A percentile compares a stretch with the other conserved stretches of the same genome.
These are phyloP conservation scores for Drosophila borealis DNA, from an alignment of 2,888 invertebrate species.

Conservation along the genomic window DNA sequence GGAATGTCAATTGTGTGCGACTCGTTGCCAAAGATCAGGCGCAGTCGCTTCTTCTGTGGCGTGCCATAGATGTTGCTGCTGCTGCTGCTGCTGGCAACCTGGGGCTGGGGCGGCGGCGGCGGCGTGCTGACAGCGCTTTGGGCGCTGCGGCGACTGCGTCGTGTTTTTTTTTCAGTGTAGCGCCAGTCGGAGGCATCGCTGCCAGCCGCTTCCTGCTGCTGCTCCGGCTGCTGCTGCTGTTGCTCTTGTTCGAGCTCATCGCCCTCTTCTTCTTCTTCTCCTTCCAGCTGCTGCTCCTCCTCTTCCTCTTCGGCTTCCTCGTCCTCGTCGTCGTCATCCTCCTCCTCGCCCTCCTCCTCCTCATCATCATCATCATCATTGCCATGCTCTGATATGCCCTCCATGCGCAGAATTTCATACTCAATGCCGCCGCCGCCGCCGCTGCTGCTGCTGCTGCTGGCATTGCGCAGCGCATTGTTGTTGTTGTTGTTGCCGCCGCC, in stretches of 20 bases:
- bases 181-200: slow-evolving; percentile 26
- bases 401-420: slow-evolving; percentile 93
- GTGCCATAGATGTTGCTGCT: slow-evolving; percentile 84
- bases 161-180: slow-evolving; percentile 47
- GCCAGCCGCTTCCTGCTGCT: slow-evolving; percentile 13
- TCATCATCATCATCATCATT: slow-evolving; percentile 74
- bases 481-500: slow-evolving; percentile 41
- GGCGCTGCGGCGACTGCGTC: slow-evolving; percentile 54
- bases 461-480: slow-evolving; percentile 12
- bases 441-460: slow-evolving; percentile 17
- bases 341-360: slow-evolving; percentile 16
- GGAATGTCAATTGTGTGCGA: slow-evolving; percentile 95
- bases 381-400: slow-evolving; percentile 88
- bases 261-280: neutral
- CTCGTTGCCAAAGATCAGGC: slow-evolving; percentile 95
- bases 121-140: slow-evolving; percentile 21
- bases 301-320: slow-evolving; percentile 7
- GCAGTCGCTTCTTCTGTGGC: slow-evolving; percentile 93
- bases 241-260: slow-evolving; percentile 25
- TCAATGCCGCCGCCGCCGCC: slow-evolving; percentile 84
- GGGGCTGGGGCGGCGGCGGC: neutral
- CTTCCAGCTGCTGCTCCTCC: slow-evolving; percentile 2
- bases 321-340: slow-evolving; percentile 18
- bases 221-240: slow-evolving; percentile 15
- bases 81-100: slow-evolving; percentile 21